These are phyloP conservation scores for Drosophila stalkeri DNA, from an alignment of 2,888 invertebrate genomes.

Conservation along the genomic window DNA sequence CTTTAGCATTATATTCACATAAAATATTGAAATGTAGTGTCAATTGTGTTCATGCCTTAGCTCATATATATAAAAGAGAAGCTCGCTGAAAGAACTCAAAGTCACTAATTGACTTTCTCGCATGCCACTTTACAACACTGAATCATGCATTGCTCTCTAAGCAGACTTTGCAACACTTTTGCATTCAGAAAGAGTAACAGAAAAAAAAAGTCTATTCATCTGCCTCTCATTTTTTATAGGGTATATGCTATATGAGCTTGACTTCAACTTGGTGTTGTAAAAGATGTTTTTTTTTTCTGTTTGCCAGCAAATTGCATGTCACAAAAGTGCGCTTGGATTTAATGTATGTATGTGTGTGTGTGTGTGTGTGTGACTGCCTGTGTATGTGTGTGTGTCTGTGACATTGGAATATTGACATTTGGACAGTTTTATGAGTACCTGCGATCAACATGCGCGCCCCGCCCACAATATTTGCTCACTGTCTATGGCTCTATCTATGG, in stretches of 20 bases:
- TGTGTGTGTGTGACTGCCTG: not conserved
- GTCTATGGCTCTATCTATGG: slow-evolving; percentile 23
- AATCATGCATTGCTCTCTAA: not conserved
- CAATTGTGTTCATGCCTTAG: too few relatives aligned
- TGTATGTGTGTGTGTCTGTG: slow-evolving; percentile 27
- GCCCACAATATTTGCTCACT: slow-evolving; percentile 23
- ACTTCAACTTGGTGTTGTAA: not conserved
- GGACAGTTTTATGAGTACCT: slow-evolving; percentile 81
- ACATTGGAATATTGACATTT: slow-evolving; percentile 73
- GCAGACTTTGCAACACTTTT: not conserved
- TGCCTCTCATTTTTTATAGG: not conserved
- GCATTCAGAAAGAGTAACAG: not conserved
- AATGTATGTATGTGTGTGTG: not conserved
- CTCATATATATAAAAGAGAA: too few relatives aligned
- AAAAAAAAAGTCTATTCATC: too few relatives aligned
- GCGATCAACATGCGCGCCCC: slow-evolving; percentile 56
- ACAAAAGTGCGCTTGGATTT: slow-evolving; percentile 31
- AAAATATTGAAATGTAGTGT: not conserved
- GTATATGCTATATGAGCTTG: not conserved
- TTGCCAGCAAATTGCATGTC: slow-evolving; percentile 53
- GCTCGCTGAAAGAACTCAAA: not conserved
- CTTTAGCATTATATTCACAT: too few relatives aligned
- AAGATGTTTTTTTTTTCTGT: slow-evolving; percentile 18
- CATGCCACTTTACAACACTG: not conserved
- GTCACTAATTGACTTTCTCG: not conserved